Percentiles rank a stretch among this genome's conserved stretches.
These are phyloP conservation scores for Arenaria interpres DNA, from an alignment of 2,113 vertebrate species.

Conservation along the genomic window DNA sequence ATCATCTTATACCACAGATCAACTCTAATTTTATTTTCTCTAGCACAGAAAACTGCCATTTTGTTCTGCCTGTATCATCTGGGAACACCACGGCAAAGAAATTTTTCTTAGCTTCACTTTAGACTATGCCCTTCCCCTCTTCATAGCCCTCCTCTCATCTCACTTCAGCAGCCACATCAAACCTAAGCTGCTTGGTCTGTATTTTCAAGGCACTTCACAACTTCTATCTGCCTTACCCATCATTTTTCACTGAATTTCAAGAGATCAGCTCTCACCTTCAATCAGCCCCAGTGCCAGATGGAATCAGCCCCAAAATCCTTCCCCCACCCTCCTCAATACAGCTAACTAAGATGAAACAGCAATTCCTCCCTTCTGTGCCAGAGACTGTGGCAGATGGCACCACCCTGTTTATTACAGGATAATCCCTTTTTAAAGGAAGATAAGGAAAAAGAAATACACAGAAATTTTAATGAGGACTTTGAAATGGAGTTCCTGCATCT, in stretches of 20 bases:
- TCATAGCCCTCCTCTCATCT: background rate
- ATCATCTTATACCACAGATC: background rate
- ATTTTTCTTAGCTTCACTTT: background rate
- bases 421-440: conserved; percentile 41
- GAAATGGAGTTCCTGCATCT: background rate
- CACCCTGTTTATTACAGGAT: conserved; percentile 52
- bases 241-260: conserved; percentile 18
- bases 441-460: conserved; percentile 11
- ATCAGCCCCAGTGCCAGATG: conserved; percentile 50
- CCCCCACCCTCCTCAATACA: background rate
- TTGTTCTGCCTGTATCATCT: background rate
- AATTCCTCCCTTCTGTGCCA: conserved; percentile 55
- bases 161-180: background rate
- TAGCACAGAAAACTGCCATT: background rate
- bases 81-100: background rate
- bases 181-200: background rate
- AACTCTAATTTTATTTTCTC: conserved; percentile 14
- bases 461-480: conserved; percentile 20
- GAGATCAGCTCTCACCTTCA: conserved; percentile 58
- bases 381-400: conserved; percentile 60
- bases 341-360: conserved; percentile 51
- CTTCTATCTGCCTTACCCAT: background rate
- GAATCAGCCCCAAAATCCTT: conserved; percentile 37
- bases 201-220: background rate
- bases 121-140: background rate